phyloP scores from a whole-genome alignment of 2,888 invertebrate genomes.

The Drosophila cracens region DNA sequence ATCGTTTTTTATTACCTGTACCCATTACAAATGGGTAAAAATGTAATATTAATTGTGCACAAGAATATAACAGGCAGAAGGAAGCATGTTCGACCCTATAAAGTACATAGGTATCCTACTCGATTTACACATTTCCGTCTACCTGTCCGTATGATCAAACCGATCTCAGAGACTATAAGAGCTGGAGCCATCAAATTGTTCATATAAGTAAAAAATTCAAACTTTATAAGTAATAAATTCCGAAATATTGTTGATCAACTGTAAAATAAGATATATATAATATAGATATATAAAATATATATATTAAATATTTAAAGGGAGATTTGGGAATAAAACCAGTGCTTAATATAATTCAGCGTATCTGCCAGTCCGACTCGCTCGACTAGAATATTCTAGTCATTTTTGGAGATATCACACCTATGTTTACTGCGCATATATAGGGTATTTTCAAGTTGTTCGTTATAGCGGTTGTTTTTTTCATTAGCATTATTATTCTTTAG shows the following conservation, averaged over 20 bases:
- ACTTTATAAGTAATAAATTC: neutral
- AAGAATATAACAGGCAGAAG: too few species aligned
- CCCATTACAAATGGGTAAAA: neutral
- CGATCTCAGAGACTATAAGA: neutral
- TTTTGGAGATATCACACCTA: neutral
- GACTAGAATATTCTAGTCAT: accelerated
- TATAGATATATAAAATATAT: too few species aligned
- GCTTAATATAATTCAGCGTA: neutral
- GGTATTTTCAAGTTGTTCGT: neutral
- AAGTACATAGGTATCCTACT: accelerated
- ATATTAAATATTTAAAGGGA: neutral
- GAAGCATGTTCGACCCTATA: too few species aligned
- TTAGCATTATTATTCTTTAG: slow-evolving; percentile 34
- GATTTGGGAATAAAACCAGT: neutral
- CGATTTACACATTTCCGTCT: neutral
- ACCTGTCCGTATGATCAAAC: neutral
- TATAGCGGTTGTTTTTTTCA: slow-evolving; percentile 14
- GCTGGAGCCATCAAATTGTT: neutral
- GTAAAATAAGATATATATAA: neutral
- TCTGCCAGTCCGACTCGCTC: neutral
- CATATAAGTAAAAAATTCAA: neutral
- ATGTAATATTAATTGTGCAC: neutral
- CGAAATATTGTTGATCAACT: neutral
- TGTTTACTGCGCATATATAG: neutral
- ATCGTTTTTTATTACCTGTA: neutral